Evolutionary conservation across 2,888 invertebrate genomes (phyloP).

Genomic region (Acronicta aceris): DNA sequence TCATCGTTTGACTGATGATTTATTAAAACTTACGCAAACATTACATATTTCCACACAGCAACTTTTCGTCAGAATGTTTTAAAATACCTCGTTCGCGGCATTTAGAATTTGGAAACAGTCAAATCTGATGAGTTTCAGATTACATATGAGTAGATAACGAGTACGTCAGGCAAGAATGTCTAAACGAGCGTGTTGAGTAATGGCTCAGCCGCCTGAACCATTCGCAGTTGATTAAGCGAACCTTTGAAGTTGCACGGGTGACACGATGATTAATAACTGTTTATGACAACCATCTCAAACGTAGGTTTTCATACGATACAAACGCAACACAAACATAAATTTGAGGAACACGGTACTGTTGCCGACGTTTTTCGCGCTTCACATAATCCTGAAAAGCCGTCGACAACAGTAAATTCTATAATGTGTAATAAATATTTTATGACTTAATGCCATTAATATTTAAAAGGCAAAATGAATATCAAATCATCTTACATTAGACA

Average conservation of each 20-base stretch:
- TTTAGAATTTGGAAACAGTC: conserved; percentile 49
- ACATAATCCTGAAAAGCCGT: conserved; percentile 59
- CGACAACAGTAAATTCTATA: conserved; percentile 55
- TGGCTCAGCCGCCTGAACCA: conserved; percentile 77
- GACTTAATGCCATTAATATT: conserved; percentile 48
- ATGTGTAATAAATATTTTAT: conserved; percentile 49
- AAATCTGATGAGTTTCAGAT: conserved; percentile 66
- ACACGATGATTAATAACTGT: conserved; percentile 84
- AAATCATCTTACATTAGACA: conserved; percentile 12
- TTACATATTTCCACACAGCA: background rate
- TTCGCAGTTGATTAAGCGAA: conserved; percentile 85
- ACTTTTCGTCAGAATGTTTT: conserved; percentile 27
- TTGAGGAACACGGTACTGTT: conserved; percentile 46
- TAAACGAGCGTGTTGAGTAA: conserved; percentile 80
- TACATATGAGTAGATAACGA: conserved; percentile 66
- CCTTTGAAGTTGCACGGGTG: conserved; percentile 80
- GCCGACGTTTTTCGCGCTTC: conserved; percentile 52
- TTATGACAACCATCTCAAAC: conserved; percentile 79
- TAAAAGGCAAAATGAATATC: conserved; percentile 29
- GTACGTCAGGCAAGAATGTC: conserved; percentile 78
- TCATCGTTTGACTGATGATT: conserved; percentile 62
- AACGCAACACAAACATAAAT: conserved; percentile 62
- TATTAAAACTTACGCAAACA: conserved; percentile 52
- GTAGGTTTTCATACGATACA: conserved; percentile 64
- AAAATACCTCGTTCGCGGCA: conserved; percentile 23